Base-by-base conservation (phyloP, 1,140 invertebrate genomes). In the Helicoverpa zea region DNA sequence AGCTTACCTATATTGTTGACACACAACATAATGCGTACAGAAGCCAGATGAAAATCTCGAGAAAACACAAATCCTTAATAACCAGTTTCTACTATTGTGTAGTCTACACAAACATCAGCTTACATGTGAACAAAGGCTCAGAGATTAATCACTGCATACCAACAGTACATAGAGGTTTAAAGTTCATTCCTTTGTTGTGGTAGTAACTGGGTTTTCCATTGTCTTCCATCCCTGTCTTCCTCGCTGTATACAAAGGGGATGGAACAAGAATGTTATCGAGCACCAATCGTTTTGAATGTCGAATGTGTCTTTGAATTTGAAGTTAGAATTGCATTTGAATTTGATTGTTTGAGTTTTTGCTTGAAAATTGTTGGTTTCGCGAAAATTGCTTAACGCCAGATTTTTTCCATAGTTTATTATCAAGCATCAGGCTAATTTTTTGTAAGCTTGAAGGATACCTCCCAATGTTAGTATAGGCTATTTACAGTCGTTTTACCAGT, bases 151-250 rank as follows among this genome's bases (percentile, higher is more conserved):
- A 73, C 52, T 43, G 56, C 43, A 73, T 14, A 30, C 14, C 23
- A 52, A 73, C 29, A 18, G 56, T 73, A 72, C 68, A 29, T 72
- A 72, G 54, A 23, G 70, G 70, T 73, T 56, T 43, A 58, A 73
- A 73, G 70, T 73, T 73, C 70, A 58, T 18, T 16, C 70, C 70
- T 56, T 73, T 73, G 70, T 73, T 30, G 29, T 18, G n/a, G 16
- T 12, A 7, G 10, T 47, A 14, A 14, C 29, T n/a, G 68, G 70
- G 70, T 43, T 73, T 73, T 73, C 70, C 70, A 56, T 56, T 73
- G 30, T 56, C 30, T 16, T 0, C 30, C 29, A 2, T 56, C 70
- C 16, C 30, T 73, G 43, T 58, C 30, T 12, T 0, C 4, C 70
- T 10, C 43, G 1, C 16, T 4, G 16, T 12, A 2, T 18, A 29